Base-by-base conservation (phyloP, 2,797 vertebrate genomes). In the Crypturellus tataupa region DNA sequence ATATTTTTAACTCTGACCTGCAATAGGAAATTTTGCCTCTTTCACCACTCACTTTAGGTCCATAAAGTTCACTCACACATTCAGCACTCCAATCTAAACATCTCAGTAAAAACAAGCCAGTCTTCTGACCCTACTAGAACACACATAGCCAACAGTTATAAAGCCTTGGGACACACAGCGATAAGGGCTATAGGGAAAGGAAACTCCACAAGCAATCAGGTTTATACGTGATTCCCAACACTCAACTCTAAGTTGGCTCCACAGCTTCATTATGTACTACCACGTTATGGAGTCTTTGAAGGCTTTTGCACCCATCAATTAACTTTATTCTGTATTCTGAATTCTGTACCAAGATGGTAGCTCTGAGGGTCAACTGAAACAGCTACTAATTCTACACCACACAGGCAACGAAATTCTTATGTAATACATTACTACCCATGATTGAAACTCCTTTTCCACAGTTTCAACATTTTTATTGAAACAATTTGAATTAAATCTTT, bases 31-130 rank as follows among this genome's bases (percentile, higher is more conserved):
- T 39, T 0, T n/a, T 59, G 31, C 17, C 79, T 19, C 53, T 83
- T 80, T 82, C 60, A 62, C 31, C 17, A n/a, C 49, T 88, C 13
- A 59, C 56, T 81, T 73, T 63, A 75, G 9, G 13, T 25, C 77
- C 39, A 0, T 19, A 77, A 77, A 11, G 47, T 10, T 70, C n/a
- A 44, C 11, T 68, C 42, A n/a, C 9, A 5, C 29, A 51, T n/a
- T 93, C 0, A 17, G 10, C 20, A 63, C 25, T 65, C n/a, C 42
- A 23, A 18, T 23, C 55, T 51, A 80, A 92, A 59, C 9, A 86
- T 5, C 20, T 35, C 63, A 55, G 20, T 10, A 47, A n/a, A 0
- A 62, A 3, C 37, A 55, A 17, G 7, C 29, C 55, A 55, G 53
- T 21, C 35, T 44, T 85, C 72, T 68, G 47, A 68, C 8, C 24